Evolutionary conservation across 37 sponge, comb jelly and placozoan species (phyloP), one percentile per base, ranked within the genome.

Genomic region (Corticium candelabrum): DNA sequence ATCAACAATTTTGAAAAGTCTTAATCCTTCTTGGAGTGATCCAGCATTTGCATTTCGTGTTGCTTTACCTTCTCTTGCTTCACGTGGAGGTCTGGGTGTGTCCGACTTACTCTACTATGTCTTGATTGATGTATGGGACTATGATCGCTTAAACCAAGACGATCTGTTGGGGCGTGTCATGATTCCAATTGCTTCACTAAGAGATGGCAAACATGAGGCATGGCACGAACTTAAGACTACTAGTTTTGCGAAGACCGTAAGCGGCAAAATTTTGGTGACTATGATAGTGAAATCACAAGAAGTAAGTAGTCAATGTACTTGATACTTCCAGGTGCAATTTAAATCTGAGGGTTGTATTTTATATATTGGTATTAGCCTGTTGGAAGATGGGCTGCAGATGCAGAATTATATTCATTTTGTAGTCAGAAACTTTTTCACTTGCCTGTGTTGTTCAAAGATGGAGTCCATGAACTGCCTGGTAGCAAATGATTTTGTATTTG

Each of bases 51-150:
- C 41, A 37, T 84, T 86, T 36, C 29, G 73, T 34, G 73, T 70
- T 70, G 5, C 73, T 35, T 7, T 70, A 5, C 29, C 73, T 29
- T 35, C 5, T 70, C 5, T 70, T 29, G 7, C 29, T 29, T 7
- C 31, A 34, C 5, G 73, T 35, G 73, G 31, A 29, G 7, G 73
- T 32, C 29, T 15, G 4, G 73, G 62, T 21, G 62, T 21, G 15
- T 21, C 11, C 15, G 62, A 2, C 41, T 2, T 2, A 2, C 77
- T 78, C 30, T 11, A 78, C 73, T 80, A 78, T 78, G 56, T 82
- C 40, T 40, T 15, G 43, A 37, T 93, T 35, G 94, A 93, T n/a
- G 75, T 93, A 32, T 94, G 89, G 88, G 91, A 90, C 67, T 75
- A 88, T 68, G 89, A 94, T 80, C 62, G 39, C 21, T 74, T 82